Base-by-base conservation (phyloP, 2,888 invertebrate species). In the Gymnoscelis rufifasciata region DNA sequence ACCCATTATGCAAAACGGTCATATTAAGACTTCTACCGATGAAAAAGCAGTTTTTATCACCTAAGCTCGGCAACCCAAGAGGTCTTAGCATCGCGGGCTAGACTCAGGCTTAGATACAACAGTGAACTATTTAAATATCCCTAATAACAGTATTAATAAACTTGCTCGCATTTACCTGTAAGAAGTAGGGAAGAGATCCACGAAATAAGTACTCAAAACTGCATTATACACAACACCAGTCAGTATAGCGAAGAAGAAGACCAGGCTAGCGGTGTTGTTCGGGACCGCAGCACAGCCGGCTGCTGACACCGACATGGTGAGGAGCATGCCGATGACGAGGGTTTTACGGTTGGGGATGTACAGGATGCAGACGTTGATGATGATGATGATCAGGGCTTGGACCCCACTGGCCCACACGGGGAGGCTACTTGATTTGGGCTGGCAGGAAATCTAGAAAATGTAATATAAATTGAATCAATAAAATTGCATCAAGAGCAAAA, bases 171-270 rank as follows among this genome's bases (percentile, higher is more conserved):
- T 56, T 59, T 54, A 83, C 83, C 83, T 76, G 47, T 83, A 81
- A 1, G 83, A 83, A 0, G 83, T 83, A 1, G 83, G 83, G 38
- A 76, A 84, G 10, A 83, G 53, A 8, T 83, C 82, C 3, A 83
- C 83, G 37, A 78, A 83, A 57, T 83, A 84, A 0, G 83, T 78
- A 2, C 78, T 77, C 1, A 83, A 62, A 10, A 83, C 65, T 1
- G 83, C 83, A 39, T 38, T 42, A 7, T 24, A 40, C 0, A 68
- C 26, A 0, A 77, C 74, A n/a, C 75, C 70, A 74, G 82, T 71
- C 30, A 77, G 77, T 0, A 78, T 74, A 37, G 76, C 74, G 45
- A 78, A 71, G 69, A 74, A 82, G 1, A 81, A 50, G 61, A 64
- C 0, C 10, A 74, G 39, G 38, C 66, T 68, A 1, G 51, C 49